phyloP scores from a whole-genome alignment of 2,888 invertebrate species.

The Lissocephala sabroskyi region DNA sequence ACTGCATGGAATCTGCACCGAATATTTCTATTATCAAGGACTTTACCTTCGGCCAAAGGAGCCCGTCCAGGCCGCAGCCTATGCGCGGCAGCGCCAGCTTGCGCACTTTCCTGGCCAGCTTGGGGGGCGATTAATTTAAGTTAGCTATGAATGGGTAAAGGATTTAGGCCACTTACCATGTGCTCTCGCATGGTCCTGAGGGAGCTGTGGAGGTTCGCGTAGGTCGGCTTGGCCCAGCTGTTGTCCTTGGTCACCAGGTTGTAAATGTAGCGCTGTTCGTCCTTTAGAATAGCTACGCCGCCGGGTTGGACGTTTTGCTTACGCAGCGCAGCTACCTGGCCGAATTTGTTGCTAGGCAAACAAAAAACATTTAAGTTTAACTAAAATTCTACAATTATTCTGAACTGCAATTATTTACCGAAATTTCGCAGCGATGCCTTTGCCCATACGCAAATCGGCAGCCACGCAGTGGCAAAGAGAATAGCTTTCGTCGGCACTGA shows the following conservation, averaged over 20 bases:
- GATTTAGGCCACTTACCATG: slow-evolving; percentile 55
- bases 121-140: slow-evolving; percentile 5
- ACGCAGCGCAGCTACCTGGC: slow-evolving; percentile 49
- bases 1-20: slow-evolving; percentile 69
- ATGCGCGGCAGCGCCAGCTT: slow-evolving; percentile 78
- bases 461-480: slow-evolving; percentile 76
- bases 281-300: slow-evolving; percentile 73
- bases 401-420: slow-evolving; percentile 38
- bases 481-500: slow-evolving; percentile 70
- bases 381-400: not conserved
- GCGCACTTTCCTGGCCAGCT: slow-evolving; percentile 72
- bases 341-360: slow-evolving; percentile 66
- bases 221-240: slow-evolving; percentile 74
- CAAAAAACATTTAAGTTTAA: not conserved
- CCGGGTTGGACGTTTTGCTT: slow-evolving; percentile 68
- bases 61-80: slow-evolving; percentile 78
- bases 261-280: slow-evolving; percentile 73
- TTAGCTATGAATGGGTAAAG: not conserved
- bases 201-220: slow-evolving; percentile 70
- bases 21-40: slow-evolving; percentile 75
- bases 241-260: slow-evolving; percentile 77
- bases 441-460: slow-evolving; percentile 75
- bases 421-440: slow-evolving; percentile 74
- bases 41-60: slow-evolving; percentile 76
- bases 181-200: slow-evolving; percentile 67